Conservation (phyloP, 1,140 invertebrate genomes). For the Drosophila arawakana region DNA sequence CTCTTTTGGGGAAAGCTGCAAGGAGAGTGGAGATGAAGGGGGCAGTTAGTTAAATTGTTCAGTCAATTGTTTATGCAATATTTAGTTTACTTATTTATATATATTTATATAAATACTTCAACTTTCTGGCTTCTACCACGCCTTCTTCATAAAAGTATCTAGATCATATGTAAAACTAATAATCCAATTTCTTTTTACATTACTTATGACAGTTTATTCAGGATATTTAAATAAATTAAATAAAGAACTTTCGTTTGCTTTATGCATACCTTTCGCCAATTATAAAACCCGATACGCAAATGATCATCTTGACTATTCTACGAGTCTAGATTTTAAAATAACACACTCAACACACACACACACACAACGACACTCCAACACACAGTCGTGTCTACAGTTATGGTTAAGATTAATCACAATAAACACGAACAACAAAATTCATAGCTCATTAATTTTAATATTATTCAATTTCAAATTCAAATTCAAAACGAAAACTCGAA, state of each 20-base stretch:
- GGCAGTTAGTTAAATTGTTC: conserved; percentile 18
- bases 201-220: not conserved
- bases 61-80: no score
- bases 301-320: conserved; percentile 85
- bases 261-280: conserved; percentile 87
- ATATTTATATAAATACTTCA: no score
- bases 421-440: conserved; percentile 37
- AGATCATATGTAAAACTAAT: no score
- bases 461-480: conserved; percentile 59
- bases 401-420: conserved; percentile 53
- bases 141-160: no score
- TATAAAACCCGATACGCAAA: conserved; percentile 88
- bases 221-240: conserved; percentile 14
- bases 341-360: conserved; percentile 5
- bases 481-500: not conserved
- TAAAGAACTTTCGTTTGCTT: conserved; percentile 64
- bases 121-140: no score
- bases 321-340: conserved; percentile 4
- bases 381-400: conserved; percentile 45
- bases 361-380: not conserved
- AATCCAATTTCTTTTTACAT: no score
- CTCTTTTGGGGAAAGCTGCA: conserved; percentile 84
- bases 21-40: conserved; percentile 7
- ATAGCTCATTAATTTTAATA: conserved; percentile 36
- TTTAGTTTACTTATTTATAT: no score